phyloP scores from a whole-genome alignment of 2,797 vertebrate species.

The Diplodus sargus region DNA sequence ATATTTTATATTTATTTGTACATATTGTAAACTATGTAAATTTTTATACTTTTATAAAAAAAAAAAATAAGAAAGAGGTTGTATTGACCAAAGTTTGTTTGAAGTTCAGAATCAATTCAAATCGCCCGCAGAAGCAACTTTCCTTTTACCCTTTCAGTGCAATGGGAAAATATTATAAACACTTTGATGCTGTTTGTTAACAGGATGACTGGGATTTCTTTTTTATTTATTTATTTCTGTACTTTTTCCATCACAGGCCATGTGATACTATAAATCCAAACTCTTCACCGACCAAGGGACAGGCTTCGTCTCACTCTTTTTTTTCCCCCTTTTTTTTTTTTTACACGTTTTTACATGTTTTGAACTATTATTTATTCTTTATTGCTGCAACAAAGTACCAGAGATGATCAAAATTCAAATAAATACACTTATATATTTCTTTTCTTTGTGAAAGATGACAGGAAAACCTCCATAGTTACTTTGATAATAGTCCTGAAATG shows the following conservation, averaged over 20 bases:
- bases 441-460: background rate
- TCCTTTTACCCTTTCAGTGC: constrained; percentile 23
- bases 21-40: constrained; percentile 75
- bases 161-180: background rate
- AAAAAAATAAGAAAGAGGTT: constrained; percentile 12
- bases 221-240: background rate
- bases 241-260: background rate
- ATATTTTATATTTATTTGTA: constrained; percentile 80
- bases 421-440: background rate
- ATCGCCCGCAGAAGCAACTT: background rate
- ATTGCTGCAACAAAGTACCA: background rate
- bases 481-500: background rate
- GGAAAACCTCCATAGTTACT: background rate
- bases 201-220: too few relatives aligned
- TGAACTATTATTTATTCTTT: background rate
- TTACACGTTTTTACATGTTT: background rate
- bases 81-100: constrained; percentile 53
- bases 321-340: background rate
- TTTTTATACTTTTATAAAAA: constrained; percentile 44
- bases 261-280: background rate
- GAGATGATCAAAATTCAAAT: background rate
- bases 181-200: background rate
- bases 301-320: background rate
- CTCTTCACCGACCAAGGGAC: background rate
- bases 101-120: constrained; percentile 50